A percentile compares a stretch with the other conserved stretches of the same genome.
These are phyloP conservation scores for Cataglyphis rosenhaueri DNA, from an alignment of 2,888 invertebrate species.

Conservation along the genomic window DNA sequence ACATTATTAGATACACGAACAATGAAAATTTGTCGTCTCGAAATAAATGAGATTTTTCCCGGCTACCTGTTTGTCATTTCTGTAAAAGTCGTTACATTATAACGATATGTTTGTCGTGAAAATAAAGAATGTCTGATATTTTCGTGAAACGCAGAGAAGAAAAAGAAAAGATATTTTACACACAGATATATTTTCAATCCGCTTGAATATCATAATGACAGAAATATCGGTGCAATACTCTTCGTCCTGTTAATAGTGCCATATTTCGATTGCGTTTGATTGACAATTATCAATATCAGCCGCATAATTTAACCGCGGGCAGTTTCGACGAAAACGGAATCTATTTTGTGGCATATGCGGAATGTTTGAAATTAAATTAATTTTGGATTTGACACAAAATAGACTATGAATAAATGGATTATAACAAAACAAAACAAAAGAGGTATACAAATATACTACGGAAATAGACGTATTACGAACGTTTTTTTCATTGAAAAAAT, in stretches of 20 bases:
- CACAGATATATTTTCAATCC: background rate
- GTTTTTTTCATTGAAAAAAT: background rate
- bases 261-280: slow-evolving; percentile 36
- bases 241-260: background rate
- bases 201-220: background rate
- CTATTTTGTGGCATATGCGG: slow-evolving; percentile 11
- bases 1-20: slow-evolving; percentile 45
- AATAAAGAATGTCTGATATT: slow-evolving; percentile 38
- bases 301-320: slow-evolving; percentile 30
- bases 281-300: slow-evolving; percentile 51
- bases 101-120: slow-evolving; percentile 42
- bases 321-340: slow-evolving; percentile 2
- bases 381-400: slow-evolving; percentile 14
- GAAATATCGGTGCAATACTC: background rate
- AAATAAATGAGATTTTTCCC: slow-evolving; percentile 48
- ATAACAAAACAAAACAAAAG: background rate
- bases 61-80: slow-evolving; percentile 11
- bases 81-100: slow-evolving; percentile 35
- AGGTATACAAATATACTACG: background rate
- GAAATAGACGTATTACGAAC: background rate
- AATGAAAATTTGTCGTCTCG: slow-evolving; percentile 45
- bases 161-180: background rate
- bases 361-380: slow-evolving; percentile 27
- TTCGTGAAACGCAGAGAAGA: background rate
- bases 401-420: background rate